Conservation (phyloP, 1,140 invertebrate species). For the Dolichoris vasculosae region DNA sequence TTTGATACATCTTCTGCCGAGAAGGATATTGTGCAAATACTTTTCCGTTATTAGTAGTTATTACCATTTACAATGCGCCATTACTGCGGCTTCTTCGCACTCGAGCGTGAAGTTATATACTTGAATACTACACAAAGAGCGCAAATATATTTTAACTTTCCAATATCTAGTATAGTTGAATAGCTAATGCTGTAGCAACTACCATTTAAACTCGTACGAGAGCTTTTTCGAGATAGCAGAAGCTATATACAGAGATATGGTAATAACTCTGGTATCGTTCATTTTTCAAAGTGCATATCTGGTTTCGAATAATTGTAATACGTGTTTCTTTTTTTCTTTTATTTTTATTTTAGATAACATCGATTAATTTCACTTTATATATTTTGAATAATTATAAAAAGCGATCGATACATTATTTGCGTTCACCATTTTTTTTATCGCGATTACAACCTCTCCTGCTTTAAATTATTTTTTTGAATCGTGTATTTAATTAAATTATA, state of each 20-base stretch:
- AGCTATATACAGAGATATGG: not conserved
- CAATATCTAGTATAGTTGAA: slow-evolving; percentile 21
- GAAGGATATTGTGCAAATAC: slow-evolving; percentile 50
- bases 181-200: not conserved
- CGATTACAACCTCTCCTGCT: too few relatives aligned
- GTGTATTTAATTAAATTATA: too few relatives aligned
- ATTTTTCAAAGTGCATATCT: not conserved
- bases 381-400: not conserved
- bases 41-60: slow-evolving; percentile 52
- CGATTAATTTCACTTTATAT: not conserved
- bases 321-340: not conserved
- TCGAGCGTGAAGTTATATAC: slow-evolving; percentile 43
- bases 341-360: not conserved
- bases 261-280: not conserved
- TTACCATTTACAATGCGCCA: slow-evolving; percentile 52
- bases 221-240: not conserved
- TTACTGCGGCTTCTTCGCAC: slow-evolving; percentile 38
- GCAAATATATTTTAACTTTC: slow-evolving; percentile 41
- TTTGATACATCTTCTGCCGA: slow-evolving; percentile 10
- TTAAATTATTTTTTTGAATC: too few relatives aligned
- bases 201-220: not conserved
- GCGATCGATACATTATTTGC: too few relatives aligned
- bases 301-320: not conserved
- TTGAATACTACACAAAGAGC: slow-evolving; percentile 27
- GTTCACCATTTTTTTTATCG: too few relatives aligned